Conservation (phyloP, 2,797 vertebrate genomes). For the Propithecus perrieri region DNA sequence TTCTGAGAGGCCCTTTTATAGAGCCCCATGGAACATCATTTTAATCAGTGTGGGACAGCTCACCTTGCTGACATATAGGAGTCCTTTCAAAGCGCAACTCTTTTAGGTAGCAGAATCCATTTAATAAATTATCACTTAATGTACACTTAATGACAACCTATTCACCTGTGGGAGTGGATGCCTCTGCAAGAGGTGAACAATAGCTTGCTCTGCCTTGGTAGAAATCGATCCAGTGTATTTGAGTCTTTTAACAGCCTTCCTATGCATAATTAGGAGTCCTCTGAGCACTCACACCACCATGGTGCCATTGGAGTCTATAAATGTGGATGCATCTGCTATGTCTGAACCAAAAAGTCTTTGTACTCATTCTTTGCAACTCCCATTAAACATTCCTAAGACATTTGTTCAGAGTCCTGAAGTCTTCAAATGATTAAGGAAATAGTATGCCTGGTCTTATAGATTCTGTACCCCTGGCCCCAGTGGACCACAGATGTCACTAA, state of each 20-base stretch:
- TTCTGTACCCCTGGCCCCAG: not conserved
- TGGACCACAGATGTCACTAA: not conserved
- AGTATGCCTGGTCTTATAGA: accelerated
- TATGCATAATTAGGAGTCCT: not conserved
- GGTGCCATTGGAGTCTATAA: not conserved
- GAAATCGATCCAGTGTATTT: not conserved
- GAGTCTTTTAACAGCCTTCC: not conserved
- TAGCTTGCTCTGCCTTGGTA: not conserved
- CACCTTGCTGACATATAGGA: not conserved
- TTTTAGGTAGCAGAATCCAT: not conserved
- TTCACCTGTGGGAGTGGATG: not conserved
- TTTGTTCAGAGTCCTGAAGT: not conserved
- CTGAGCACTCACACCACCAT: not conserved
- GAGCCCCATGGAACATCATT: not conserved
- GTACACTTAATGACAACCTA: not conserved
- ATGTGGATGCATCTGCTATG: not conserved
- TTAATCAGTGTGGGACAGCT: not conserved
- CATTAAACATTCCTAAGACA: not conserved
- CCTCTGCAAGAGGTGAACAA: not conserved
- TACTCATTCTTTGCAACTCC: not conserved
- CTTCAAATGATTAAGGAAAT: not conserved
- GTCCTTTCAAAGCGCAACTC: not conserved
- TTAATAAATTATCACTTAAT: not conserved
- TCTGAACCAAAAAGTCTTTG: not conserved
- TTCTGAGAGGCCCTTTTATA: not conserved